phyloP scores from a whole-genome alignment of 2,888 invertebrate species.

The Pyrgus malvae region DNA sequence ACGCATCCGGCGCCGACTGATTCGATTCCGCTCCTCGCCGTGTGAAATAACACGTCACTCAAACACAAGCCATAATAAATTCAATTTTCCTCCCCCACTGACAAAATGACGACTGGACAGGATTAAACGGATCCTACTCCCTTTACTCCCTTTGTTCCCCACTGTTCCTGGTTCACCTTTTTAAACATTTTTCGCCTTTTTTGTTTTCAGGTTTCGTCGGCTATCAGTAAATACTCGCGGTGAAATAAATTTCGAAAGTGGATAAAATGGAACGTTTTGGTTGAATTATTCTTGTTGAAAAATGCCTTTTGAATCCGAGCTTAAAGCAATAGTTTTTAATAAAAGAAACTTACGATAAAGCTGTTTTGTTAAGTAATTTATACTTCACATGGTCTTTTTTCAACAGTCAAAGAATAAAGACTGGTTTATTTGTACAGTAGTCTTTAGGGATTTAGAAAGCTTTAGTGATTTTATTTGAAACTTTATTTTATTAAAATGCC shows the following conservation, averaged over 20 bases:
- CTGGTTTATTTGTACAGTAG: too few relatives aligned
- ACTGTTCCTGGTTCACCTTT: slow-evolving; percentile 54
- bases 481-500: too few relatives aligned
- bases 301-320: neutral
- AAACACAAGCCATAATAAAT: slow-evolving; percentile 80
- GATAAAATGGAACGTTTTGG: slow-evolving; percentile 1
- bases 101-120: slow-evolving; percentile 72
- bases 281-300: neutral
- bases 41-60: slow-evolving; percentile 81
- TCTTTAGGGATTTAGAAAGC: too few relatives aligned
- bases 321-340: slow-evolving; percentile 4
- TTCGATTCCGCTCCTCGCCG: slow-evolving; percentile 59
- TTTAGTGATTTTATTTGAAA: too few relatives aligned
- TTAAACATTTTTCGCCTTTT: slow-evolving; percentile 47
- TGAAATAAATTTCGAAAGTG: slow-evolving; percentile 13
- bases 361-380: neutral
- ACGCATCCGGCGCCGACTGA: slow-evolving; percentile 53
- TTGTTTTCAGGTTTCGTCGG: slow-evolving; percentile 31
- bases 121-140: slow-evolving; percentile 75
- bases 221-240: slow-evolving; percentile 18
- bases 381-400: neutral
- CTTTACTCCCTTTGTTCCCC: slow-evolving; percentile 76
- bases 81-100: slow-evolving; percentile 73
- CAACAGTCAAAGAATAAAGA: too few relatives aligned
- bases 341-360: slow-evolving; percentile 4